phyloP scores from a whole-genome alignment of 2,113 vertebrate species.

The Urocynchramus pylzowi region DNA sequence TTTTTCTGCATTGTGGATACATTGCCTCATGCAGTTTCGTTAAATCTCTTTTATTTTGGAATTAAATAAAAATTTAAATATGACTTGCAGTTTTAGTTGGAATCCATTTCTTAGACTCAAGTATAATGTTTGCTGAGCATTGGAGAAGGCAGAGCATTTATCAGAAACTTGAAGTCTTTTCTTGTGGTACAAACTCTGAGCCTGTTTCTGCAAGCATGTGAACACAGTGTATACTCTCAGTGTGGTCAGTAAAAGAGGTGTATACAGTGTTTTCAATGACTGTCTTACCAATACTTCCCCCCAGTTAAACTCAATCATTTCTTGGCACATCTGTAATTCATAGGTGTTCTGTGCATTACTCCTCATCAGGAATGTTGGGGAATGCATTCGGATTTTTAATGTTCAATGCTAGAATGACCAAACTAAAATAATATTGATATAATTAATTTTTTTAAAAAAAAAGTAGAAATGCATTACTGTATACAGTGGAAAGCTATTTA shows the following conservation, averaged over 20 bases:
- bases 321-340: neutral
- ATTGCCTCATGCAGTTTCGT: neutral
- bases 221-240: neutral
- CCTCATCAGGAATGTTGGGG: conserved; percentile 66
- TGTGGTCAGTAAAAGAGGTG: neutral
- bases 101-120: conserved; percentile 12
- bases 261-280: neutral
- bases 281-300: neutral
- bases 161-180: neutral
- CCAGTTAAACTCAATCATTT: neutral
- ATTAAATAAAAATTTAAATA: conserved; percentile 19
- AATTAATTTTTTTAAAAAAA: conserved; percentile 59
- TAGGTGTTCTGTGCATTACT: conserved; percentile 43
- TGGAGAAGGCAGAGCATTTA: neutral
- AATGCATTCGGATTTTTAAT: conserved; percentile 58
- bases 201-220: neutral
- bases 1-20: conserved; percentile 37
- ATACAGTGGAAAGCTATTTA: conserved; percentile 70
- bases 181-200: neutral
- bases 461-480: conserved; percentile 50
- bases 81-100: conserved; percentile 17
- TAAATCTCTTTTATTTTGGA: conserved; percentile 14
- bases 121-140: neutral
- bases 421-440: conserved; percentile 70
- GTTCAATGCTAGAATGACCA: conserved; percentile 71